Conservation (phyloP, 2,113 vertebrate genomes). For the Marcusenius ussheri region DNA sequence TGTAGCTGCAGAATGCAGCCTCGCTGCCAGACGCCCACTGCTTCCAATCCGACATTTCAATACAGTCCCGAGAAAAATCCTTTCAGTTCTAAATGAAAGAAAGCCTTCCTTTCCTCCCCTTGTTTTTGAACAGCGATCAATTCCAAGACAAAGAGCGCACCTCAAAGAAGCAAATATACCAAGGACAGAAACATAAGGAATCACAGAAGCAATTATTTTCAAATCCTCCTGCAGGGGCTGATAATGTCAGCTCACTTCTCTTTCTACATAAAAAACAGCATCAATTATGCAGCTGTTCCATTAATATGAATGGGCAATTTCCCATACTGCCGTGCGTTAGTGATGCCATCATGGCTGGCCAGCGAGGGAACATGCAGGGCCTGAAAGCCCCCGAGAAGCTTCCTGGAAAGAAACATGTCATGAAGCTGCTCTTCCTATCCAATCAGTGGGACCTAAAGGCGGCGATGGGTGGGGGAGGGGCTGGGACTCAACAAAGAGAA, state of each 20-base stretch:
- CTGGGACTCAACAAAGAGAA: background rate
- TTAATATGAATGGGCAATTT: constrained; percentile 56
- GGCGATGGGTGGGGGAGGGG: background rate
- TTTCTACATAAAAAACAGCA: constrained; percentile 57
- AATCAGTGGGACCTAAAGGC: background rate
- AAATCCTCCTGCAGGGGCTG: constrained; percentile 63
- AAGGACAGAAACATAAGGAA: constrained; percentile 38
- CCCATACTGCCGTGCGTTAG: constrained; percentile 53
- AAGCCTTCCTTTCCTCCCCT: constrained; percentile 60
- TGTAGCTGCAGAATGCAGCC: background rate
- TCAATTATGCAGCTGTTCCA: constrained; percentile 49
- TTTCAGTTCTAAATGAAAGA: constrained; percentile 61
- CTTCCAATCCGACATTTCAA: constrained; percentile 59
- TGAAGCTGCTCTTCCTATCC: constrained; percentile 33
- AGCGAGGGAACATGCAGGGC: constrained; percentile 38
- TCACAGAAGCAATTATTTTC: constrained; percentile 68
- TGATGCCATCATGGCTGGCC: constrained; percentile 45
- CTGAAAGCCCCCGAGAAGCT: background rate
- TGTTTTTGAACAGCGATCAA: constrained; percentile 62
- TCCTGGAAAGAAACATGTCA: constrained; percentile 3
- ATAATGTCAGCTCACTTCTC: constrained; percentile 62
- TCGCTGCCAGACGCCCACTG: constrained; percentile 44
- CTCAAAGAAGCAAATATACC: constrained; percentile 63
- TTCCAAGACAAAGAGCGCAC: constrained; percentile 64
- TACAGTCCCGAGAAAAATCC: constrained; percentile 58